Evolutionary conservation across 2,888 invertebrate genomes (phyloP).

Genomic region (Amphipoea lucens): DNA sequence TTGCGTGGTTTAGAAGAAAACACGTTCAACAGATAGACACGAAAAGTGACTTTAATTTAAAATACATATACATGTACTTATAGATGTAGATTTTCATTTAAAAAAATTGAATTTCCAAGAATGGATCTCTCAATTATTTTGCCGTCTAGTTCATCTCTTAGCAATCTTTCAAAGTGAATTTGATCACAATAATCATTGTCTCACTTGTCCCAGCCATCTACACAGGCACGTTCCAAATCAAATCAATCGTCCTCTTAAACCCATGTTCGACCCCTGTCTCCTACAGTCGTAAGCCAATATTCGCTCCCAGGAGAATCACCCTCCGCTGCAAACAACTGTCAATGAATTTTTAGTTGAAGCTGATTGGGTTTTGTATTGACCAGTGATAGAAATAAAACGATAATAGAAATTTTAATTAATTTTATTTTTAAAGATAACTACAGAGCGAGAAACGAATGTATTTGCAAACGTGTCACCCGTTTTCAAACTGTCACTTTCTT

Average conservation of each 20-base stretch:
- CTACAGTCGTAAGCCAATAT: conserved; percentile 28
- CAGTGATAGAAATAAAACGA: neutral
- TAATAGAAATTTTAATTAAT: neutral
- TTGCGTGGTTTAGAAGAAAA: neutral
- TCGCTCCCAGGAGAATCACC: conserved; percentile 27
- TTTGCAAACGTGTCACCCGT: neutral
- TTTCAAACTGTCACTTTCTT: neutral
- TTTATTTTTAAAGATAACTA: neutral
- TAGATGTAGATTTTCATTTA: neutral
- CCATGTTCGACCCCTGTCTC: conserved; percentile 51
- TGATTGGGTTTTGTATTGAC: conserved; percentile 15
- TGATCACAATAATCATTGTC: conserved; percentile 1
- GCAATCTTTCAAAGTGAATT: conserved; percentile 5
- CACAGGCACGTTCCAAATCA: conserved; percentile 41
- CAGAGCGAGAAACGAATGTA: too few species aligned
- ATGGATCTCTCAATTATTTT: neutral
- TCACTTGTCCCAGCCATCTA: conserved; percentile 19
- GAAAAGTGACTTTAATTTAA: neutral
- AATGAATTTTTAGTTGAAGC: conserved; percentile 39
- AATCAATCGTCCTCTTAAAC: conserved; percentile 50
- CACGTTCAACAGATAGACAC: neutral
- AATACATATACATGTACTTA: neutral
- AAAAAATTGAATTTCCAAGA: neutral
- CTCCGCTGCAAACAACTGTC: conserved; percentile 35
- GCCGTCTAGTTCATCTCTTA: neutral